These are phyloP conservation scores for Notodonta dromedarius DNA, from an alignment of 2,888 invertebrate genomes.

Conservation along the genomic window DNA sequence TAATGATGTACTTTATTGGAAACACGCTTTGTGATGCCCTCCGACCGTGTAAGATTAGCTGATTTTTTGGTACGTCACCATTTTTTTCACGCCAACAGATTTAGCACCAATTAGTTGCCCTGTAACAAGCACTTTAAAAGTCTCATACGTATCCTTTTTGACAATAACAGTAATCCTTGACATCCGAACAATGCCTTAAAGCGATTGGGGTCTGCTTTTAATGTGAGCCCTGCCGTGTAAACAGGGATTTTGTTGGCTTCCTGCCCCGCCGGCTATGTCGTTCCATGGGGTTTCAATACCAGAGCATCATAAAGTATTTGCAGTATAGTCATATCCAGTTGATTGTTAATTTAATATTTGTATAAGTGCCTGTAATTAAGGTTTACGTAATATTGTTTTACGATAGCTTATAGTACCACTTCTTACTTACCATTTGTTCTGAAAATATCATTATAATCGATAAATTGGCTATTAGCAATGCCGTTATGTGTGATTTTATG, in stretches of 20 bases:
- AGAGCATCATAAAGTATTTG: neutral
- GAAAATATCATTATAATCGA: too few species aligned
- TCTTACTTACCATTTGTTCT: too few species aligned
- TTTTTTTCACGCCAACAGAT: too few species aligned
- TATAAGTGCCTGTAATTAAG: too few species aligned
- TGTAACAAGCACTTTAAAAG: too few species aligned
- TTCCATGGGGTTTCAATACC: neutral
- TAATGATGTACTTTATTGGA: slow-evolving; percentile 89
- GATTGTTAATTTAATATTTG: neutral
- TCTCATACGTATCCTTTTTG: slow-evolving; percentile 34
- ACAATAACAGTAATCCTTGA: slow-evolving; percentile 56
- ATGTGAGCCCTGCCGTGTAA: slow-evolving; percentile 71
- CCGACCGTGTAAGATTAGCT: slow-evolving; percentile 31
- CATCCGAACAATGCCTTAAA: slow-evolving; percentile 66
- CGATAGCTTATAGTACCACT: too few species aligned
- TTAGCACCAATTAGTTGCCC: too few species aligned
- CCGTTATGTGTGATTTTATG: too few species aligned
- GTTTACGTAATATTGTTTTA: too few species aligned
- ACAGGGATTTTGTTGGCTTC: slow-evolving; percentile 74
- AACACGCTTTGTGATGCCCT: slow-evolving; percentile 87
- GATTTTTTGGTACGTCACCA: too few species aligned
- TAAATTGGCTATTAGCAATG: too few species aligned
- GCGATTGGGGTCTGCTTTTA: slow-evolving; percentile 66
- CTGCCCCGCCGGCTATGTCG: slow-evolving; percentile 43
- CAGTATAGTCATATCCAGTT: neutral